Conservation (phyloP, 2,113 vertebrate species). For the Austrofundulus limnaeus region DNA sequence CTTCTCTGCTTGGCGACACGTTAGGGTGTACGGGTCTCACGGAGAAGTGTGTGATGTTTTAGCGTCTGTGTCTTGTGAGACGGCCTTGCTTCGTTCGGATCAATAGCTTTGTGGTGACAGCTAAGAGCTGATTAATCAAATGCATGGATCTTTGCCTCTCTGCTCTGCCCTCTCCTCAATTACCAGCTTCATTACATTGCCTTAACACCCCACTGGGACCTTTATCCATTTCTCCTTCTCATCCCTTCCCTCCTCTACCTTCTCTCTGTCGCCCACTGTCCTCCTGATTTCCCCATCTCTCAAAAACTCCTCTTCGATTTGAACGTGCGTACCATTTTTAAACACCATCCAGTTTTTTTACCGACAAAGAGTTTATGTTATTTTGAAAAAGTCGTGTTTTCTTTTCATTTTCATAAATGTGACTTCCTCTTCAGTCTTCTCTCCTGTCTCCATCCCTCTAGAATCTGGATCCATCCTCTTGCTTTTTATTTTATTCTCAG, state of each 20-base stretch:
- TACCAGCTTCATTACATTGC: constrained; percentile 78
- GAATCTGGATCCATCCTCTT: constrained; percentile 19
- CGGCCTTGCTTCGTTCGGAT: constrained; percentile 63
- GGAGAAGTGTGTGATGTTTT: constrained; percentile 5
- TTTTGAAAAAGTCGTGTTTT: not conserved
- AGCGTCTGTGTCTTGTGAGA: constrained; percentile 36
- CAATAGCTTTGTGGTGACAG: constrained; percentile 77
- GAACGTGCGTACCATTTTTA: too few species aligned
- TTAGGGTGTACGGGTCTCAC: constrained; percentile 8
- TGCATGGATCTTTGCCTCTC: constrained; percentile 72
- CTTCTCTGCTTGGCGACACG: constrained; percentile 1
- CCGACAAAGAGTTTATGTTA: too few species aligned
- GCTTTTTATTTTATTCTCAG: constrained; percentile 18
- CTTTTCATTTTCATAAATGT: not conserved
- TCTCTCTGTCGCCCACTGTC: constrained; percentile 11
- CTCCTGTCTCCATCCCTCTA: not conserved
- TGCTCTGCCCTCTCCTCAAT: constrained; percentile 74
- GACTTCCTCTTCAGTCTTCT: not conserved
- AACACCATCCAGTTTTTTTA: too few species aligned
- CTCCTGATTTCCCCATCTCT: constrained; percentile 19
- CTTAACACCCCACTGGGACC: constrained; percentile 74
- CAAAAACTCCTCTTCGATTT: constrained; percentile 7
- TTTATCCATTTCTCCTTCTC: constrained; percentile 43
- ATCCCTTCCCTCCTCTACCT: constrained; percentile 12
- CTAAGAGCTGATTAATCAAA: constrained; percentile 79